These are phyloP conservation scores for Apis cerana DNA, from an alignment of 1,140 invertebrate genomes.

Conservation along the genomic window DNA sequence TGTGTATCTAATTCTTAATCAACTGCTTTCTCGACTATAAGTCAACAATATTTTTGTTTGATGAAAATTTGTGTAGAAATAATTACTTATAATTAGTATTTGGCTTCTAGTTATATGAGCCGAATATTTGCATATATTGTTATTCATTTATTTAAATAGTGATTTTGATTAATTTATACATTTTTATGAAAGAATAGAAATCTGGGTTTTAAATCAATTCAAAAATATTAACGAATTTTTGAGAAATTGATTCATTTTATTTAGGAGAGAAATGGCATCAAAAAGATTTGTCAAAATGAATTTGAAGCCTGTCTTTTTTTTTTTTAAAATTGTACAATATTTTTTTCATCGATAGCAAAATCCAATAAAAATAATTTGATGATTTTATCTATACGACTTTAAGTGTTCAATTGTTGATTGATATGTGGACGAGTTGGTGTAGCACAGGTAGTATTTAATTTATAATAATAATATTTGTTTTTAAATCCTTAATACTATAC, in stretches of 20 bases:
- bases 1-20: background rate
- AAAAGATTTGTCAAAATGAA: background rate
- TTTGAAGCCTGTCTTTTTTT: background rate
- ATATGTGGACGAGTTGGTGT: slow-evolving; percentile 58
- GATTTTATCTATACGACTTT: background rate
- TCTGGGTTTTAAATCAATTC: background rate
- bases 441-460: slow-evolving; percentile 32
- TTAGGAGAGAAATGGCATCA: background rate
- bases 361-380: background rate
- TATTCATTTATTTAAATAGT: background rate
- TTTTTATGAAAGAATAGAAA: background rate
- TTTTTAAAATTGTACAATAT: background rate
- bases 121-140: background rate
- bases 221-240: background rate
- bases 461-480: background rate
- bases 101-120: too few species aligned
- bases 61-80: background rate
- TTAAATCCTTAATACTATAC: background rate
- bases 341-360: background rate
- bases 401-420: slow-evolving; percentile 8
- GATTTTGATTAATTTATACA: too few species aligned
- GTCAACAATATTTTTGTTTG: background rate
- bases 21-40: background rate
- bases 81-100: background rate
- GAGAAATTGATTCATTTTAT: background rate